Evolutionary conservation across 2,888 invertebrate genomes (phyloP).

Genomic region (Hybos culiciformis): DNA sequence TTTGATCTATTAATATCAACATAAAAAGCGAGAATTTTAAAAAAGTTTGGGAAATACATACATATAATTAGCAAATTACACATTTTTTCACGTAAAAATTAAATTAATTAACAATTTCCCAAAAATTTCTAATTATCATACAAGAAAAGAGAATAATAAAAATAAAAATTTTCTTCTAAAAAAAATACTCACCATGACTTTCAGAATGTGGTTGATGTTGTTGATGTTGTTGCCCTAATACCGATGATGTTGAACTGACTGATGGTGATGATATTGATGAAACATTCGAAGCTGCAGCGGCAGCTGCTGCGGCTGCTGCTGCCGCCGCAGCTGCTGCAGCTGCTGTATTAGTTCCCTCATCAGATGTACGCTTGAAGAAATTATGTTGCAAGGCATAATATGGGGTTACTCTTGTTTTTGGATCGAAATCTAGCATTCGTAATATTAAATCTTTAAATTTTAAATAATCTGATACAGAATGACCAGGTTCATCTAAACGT

Average conservation of each 20-base stretch:
- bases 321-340: slow-evolving; percentile 16
- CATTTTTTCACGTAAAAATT: too few relatives aligned
- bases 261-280: slow-evolving; percentile 24
- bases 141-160: not conserved
- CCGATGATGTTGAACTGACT: slow-evolving; percentile 53
- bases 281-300: slow-evolving; percentile 10
- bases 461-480: slow-evolving; percentile 92
- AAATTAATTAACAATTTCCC: slow-evolving; percentile 1
- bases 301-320: slow-evolving; percentile 13
- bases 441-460: slow-evolving; percentile 98
- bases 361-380: slow-evolving; percentile 93
- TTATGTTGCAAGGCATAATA: slow-evolving; percentile 97
- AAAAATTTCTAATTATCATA: not conserved
- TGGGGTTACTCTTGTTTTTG: slow-evolving; percentile 93
- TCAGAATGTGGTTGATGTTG: slow-evolving; percentile 19
- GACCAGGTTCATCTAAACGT: slow-evolving; percentile 87
- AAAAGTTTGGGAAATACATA: too few relatives aligned
- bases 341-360: slow-evolving; percentile 72
- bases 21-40: too few relatives aligned
- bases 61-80: too few relatives aligned
- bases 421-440: slow-evolving; percentile 97
- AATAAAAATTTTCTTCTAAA: not conserved
- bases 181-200: slow-evolving; percentile 27
- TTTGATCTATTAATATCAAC: too few relatives aligned
- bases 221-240: slow-evolving; percentile 26